Evolutionary conservation across 2,113 vertebrate species (phyloP).

Genomic region (Aepyceros melampus): DNA sequence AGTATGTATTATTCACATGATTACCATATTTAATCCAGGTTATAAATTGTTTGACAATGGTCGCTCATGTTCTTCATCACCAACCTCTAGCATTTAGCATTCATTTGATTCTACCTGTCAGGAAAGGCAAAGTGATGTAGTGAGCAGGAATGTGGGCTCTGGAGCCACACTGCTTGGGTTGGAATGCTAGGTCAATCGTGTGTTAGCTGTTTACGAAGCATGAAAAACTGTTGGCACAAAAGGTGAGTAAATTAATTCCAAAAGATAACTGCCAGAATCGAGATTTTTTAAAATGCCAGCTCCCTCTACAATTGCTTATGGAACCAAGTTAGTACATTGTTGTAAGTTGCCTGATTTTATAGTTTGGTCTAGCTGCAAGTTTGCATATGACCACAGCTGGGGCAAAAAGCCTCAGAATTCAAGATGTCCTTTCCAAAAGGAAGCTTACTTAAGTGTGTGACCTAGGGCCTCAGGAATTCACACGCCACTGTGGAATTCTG

Average conservation of each 20-base stretch:
- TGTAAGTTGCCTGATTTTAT: not conserved
- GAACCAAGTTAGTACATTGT: not conserved
- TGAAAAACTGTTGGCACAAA: not conserved
- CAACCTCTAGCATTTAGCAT: not conserved
- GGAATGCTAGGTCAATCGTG: not conserved
- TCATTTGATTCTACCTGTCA: not conserved
- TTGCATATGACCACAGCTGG: not conserved
- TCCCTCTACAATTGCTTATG: not conserved
- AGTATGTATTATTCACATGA: not conserved
- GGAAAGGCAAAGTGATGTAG: not conserved
- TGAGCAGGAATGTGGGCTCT: not conserved
- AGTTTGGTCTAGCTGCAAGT: not conserved
- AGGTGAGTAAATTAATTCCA: constrained; percentile 32
- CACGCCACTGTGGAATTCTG: constrained; percentile 8
- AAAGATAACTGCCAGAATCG: not conserved
- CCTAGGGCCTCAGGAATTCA: constrained; percentile 6
- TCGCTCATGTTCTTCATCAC: not conserved
- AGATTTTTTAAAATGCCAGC: not conserved
- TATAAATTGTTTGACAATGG: not conserved
- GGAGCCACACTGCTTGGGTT: not conserved
- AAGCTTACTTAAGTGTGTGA: constrained; percentile 29
- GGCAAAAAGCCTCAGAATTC: not conserved
- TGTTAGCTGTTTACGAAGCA: not conserved
- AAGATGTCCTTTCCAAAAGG: constrained; percentile 16
- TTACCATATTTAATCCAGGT: constrained; percentile 12